A percentile compares a stretch with the other conserved stretches of the same genome.
Evolutionary conservation across 2,888 invertebrate genomes (phyloP).

Genomic region (Diarsia dahlii): DNA sequence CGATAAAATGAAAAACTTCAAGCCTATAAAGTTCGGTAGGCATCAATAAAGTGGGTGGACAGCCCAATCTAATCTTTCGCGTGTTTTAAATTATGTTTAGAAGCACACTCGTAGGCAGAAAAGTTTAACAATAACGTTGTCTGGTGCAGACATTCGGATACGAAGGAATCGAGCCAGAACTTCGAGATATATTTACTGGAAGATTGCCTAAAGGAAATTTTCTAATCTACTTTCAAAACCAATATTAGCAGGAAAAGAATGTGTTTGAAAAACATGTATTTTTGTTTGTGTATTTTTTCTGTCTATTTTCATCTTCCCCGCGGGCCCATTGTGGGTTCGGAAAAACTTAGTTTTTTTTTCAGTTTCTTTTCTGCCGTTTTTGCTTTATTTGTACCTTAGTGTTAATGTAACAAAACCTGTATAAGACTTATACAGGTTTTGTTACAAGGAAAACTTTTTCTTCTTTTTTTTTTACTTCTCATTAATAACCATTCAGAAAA

Average conservation of each 20-base stretch:
- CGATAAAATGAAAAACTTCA: constrained; percentile 52
- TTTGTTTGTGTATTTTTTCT: background rate
- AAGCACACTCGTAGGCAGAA: constrained; percentile 40
- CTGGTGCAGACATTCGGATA: constrained; percentile 56
- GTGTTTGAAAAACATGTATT: background rate
- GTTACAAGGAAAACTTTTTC: too few relatives aligned
- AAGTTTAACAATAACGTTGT: constrained; percentile 60
- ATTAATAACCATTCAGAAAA: background rate
- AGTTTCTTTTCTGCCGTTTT: too few relatives aligned
- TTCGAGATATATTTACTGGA: constrained; percentile 38
- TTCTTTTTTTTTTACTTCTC: too few relatives aligned
- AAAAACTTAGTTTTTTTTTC: too few relatives aligned
- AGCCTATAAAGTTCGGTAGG: constrained; percentile 40
- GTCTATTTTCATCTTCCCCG: too few relatives aligned
- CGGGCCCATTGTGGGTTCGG: too few relatives aligned
- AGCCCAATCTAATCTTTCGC: constrained; percentile 44
- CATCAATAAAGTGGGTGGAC: constrained; percentile 40
- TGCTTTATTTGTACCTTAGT: background rate
- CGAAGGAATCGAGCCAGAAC: constrained; percentile 43
- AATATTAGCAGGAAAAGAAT: background rate
- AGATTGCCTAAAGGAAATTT: background rate
- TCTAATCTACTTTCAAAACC: background rate
- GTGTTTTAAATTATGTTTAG: constrained; percentile 44
- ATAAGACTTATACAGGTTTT: too few relatives aligned
- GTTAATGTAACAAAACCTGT: background rate